These are phyloP conservation scores for Trichonephila clavipes DNA, from an alignment of 1,140 invertebrate genomes.

Conservation along the genomic window DNA sequence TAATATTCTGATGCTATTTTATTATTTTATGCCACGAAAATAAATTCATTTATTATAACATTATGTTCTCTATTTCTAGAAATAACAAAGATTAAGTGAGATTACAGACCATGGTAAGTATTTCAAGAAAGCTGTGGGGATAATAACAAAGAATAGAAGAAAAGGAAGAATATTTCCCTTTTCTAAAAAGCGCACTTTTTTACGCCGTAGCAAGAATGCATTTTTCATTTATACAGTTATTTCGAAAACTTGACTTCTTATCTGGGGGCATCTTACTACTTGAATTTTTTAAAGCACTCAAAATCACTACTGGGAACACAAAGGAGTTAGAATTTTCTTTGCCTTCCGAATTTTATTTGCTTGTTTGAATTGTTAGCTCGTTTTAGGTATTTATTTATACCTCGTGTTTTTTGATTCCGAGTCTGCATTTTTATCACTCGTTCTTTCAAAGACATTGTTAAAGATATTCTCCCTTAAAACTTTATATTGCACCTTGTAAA, in stretches of 20 bases:
- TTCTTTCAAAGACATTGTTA: no score
- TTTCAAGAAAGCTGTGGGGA: not conserved
- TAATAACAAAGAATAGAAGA: no score
- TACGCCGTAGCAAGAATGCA: not conserved
- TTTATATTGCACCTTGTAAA: no score
- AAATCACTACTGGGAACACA: not conserved
- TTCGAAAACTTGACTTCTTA: slow-evolving; percentile 39
- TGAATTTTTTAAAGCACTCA: slow-evolving; percentile 37
- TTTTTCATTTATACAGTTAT: slow-evolving; percentile 28
- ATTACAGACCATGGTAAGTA: not conserved
- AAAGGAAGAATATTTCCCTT: not conserved
- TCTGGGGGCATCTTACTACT: not conserved
- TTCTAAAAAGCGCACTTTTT: not conserved
- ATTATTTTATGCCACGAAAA: not conserved
- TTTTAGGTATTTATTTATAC: not conserved
- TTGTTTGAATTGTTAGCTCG: not conserved
- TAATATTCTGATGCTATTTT: no score
- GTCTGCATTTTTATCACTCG: no score
- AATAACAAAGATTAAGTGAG: not conserved
- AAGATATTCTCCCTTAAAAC: no score
- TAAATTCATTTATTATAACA: slow-evolving; percentile 49
- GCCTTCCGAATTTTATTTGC: not conserved
- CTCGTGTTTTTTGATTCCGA: not conserved
- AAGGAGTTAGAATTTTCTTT: not conserved
- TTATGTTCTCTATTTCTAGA: not conserved